Evolutionary conservation across 1,140 invertebrate genomes (phyloP), one percentile per base, ranked within the genome.

Genomic region (Ephestia elutella): DNA sequence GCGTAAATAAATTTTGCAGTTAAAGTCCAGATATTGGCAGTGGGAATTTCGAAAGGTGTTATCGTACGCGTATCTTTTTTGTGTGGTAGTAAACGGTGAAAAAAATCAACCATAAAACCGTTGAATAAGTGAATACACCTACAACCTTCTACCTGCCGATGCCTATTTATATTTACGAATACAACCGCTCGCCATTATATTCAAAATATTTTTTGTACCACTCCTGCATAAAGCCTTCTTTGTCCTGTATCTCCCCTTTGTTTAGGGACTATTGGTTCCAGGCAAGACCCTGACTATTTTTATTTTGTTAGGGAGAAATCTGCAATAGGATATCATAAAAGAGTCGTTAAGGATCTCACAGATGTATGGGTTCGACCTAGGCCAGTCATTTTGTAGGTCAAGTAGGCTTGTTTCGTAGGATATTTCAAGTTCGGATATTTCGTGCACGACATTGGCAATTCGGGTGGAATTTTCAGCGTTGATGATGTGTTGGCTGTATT

Each of bases 31-130:
- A 35, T 62, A 68, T 63, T 61, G 49, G 21, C 68, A 70, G 66
- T 86, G 80, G 77, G 83, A 86, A 86, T 70, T 73, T 80, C 59
- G 65, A 84, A 86, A 86, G 83, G 80, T 86, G 81, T 71, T n/a
- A 79, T 76, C 63, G 8, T 32, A 7, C 64, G 11, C 65, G 55
- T 73, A 68, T 72, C 65, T 60, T 62, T 56, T 70, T 65, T 65
- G 35, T n/a, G 58, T 68, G 59, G 57, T 60, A 64, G 58, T 65
- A 64, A 58, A 62, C 67, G 63, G 64, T 60, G 56, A 54, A 62
- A 69, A 78, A 84, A 78, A 74, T 71, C 71, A 63, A 54, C 64
- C 65, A 59, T 67, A 73, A 66, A 77, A 79, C 81, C 74, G 74
- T 82, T 79, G 73, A 73, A 71, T 61, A 65, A 62, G 60, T 73